Percentiles rank a stretch among this genome's conserved stretches.
These are phyloP conservation scores for Drosophila chauvacae DNA, from an alignment of 1,140 invertebrate genomes.

Conservation along the genomic window DNA sequence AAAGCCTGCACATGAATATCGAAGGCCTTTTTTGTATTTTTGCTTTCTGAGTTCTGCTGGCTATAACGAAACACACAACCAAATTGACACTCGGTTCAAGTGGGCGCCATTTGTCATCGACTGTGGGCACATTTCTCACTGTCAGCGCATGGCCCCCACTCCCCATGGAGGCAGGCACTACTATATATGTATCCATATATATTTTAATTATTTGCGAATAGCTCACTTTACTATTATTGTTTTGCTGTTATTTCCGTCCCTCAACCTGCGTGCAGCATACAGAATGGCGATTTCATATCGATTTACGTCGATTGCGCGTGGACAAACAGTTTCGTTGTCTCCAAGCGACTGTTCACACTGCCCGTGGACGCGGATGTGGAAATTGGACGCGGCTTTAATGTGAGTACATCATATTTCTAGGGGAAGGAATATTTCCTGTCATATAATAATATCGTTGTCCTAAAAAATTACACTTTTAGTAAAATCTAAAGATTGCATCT, in stretches of 20 bases:
- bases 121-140: conserved; percentile 66
- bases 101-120: conserved; percentile 75
- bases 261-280: conserved; percentile 57
- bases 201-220: conserved; percentile 75
- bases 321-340: conserved; percentile 84
- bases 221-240: conserved; percentile 50
- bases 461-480: too few relatives aligned
- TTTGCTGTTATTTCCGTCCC: conserved; percentile 39
- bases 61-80: conserved; percentile 57
- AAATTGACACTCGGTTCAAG: conserved; percentile 80
- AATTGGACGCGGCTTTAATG: conserved; percentile 84
- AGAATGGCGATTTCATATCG: conserved; percentile 84
- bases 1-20: conserved; percentile 40
- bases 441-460: neutral
- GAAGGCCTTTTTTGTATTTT: conserved; percentile 35
- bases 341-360: conserved; percentile 78
- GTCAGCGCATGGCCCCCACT: conserved; percentile 35
- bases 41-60: conserved; percentile 10
- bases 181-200: conserved; percentile 45
- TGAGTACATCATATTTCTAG: conserved; percentile 53
- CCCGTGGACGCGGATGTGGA: conserved; percentile 82
- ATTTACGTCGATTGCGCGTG: conserved; percentile 83
- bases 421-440: too few relatives aligned
- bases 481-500: too few relatives aligned
- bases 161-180: neutral